A percentile compares a stretch with the other conserved stretches of the same genome.
These are phyloP conservation scores for Eugnorisma glareosa DNA, from an alignment of 2,888 invertebrate species.

Conservation along the genomic window DNA sequence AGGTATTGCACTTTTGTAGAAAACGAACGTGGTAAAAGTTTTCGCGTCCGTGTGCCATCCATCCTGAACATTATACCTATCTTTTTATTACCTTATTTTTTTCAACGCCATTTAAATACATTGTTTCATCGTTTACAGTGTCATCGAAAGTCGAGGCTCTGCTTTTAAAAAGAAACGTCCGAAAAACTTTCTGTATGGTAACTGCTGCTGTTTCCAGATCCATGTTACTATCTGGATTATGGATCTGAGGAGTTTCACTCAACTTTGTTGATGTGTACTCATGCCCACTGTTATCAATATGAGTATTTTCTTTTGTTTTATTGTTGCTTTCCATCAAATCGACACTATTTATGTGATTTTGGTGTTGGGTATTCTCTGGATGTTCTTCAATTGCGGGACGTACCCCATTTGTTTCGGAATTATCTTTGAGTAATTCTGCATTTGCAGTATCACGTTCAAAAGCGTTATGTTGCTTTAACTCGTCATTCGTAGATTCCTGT, in stretches of 20 bases:
- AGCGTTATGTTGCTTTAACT: neutral
- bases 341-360: conserved; percentile 20
- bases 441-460: conserved; percentile 10
- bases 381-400: neutral
- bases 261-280: conserved; percentile 16
- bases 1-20: too few species aligned
- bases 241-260: conserved; percentile 36
- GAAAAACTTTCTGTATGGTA: conserved; percentile 91
- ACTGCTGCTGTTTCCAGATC: conserved; percentile 89
- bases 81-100: conserved; percentile 74
- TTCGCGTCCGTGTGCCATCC: too few species aligned
- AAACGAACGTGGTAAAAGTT: too few species aligned
- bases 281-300: conserved; percentile 10
- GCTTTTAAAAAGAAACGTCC: conserved; percentile 87
- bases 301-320: neutral
- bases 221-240: conserved; percentile 74
- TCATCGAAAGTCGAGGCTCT: conserved; percentile 86
- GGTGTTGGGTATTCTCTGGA: neutral
- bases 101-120: conserved; percentile 75
- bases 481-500: conserved; percentile 37
- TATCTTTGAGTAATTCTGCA: conserved; percentile 15
- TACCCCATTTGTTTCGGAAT: neutral
- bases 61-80: neutral
- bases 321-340: conserved; percentile 23
- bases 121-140: conserved; percentile 75